Percentiles rank a stretch among this genome's conserved stretches.
phyloP scores from a whole-genome alignment of 37 sponge, comb jelly and placozoan species.

The Bolinopsis microptera region DNA sequence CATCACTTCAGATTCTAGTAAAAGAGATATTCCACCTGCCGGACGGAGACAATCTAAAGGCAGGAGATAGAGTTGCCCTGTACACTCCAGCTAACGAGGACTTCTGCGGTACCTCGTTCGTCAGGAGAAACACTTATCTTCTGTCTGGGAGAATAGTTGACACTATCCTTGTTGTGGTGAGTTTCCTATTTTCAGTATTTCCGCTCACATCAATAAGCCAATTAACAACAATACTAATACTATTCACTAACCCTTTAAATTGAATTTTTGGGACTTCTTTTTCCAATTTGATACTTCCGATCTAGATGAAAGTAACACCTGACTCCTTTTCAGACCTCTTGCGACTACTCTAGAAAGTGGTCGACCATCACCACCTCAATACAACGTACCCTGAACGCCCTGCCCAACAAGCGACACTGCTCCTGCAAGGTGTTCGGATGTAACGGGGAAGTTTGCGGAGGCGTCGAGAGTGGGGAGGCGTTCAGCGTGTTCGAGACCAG shows the following conservation, averaged over 20 bases:
- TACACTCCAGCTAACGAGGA: conserved; percentile 17
- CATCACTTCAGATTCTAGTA: background rate
- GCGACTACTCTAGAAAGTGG: conserved; percentile 61
- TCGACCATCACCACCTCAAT: conserved; percentile 34
- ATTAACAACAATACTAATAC: too few species aligned
- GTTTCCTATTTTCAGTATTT: background rate
- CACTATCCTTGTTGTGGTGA: background rate
- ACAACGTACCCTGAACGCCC: background rate
- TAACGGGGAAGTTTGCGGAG: conserved; percentile 35
- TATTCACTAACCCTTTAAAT: too few species aligned
- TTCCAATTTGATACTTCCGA: too few species aligned
- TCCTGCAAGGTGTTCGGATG: conserved; percentile 21
- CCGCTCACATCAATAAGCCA: too few species aligned
- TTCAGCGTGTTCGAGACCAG: conserved; percentile 56
- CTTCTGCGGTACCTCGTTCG: conserved; percentile 4
- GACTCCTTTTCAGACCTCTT: background rate
- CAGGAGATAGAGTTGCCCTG: conserved; percentile 10
- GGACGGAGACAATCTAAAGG: background rate
- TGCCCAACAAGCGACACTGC: conserved; percentile 50
- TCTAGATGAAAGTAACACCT: too few species aligned
- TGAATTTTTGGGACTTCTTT: too few species aligned
- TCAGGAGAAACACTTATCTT: background rate
- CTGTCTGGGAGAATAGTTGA: background rate
- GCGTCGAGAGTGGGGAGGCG: background rate
- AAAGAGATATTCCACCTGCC: conserved; percentile 47